These are phyloP conservation scores for Sphecodes monilicornis DNA, from an alignment of 2,888 invertebrate genomes.

Conservation along the genomic window DNA sequence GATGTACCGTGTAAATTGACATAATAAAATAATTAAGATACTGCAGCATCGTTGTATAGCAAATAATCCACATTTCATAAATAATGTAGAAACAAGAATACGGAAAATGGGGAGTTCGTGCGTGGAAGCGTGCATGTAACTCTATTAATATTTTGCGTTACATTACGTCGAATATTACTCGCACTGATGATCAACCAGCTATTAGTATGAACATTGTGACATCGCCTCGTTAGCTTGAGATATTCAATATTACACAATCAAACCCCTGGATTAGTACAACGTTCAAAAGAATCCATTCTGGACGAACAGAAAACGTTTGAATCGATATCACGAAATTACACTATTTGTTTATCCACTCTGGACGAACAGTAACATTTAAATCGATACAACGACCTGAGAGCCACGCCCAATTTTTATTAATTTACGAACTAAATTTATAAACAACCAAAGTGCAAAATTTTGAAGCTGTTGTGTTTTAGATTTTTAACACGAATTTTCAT, in stretches of 20 bases:
- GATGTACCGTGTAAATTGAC: background rate
- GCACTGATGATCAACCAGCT: background rate
- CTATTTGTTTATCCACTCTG: too few relatives aligned
- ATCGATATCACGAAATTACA: too few relatives aligned
- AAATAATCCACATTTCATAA: background rate
- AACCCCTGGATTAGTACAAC: background rate
- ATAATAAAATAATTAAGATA: slow-evolving; percentile 20
- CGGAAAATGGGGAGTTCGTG: background rate
- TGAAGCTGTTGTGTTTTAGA: background rate
- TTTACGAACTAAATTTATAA: too few relatives aligned
- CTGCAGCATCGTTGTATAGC: background rate
- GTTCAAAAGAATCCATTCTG: too few relatives aligned
- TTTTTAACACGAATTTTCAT: background rate
- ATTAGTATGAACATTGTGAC: background rate
- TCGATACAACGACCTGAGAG: too few relatives aligned
- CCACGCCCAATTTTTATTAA: too few relatives aligned
- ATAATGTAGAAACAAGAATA: background rate
- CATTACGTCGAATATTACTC: background rate
- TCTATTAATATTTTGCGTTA: background rate
- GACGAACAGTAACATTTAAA: too few relatives aligned
- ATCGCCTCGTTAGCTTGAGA: background rate
- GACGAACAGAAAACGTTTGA: too few relatives aligned
- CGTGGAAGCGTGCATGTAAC: background rate
- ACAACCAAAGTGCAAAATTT: too few relatives aligned
- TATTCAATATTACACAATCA: background rate